Conservation (phyloP, 2,113 vertebrate species). For the Burhinus bistriatus region DNA sequence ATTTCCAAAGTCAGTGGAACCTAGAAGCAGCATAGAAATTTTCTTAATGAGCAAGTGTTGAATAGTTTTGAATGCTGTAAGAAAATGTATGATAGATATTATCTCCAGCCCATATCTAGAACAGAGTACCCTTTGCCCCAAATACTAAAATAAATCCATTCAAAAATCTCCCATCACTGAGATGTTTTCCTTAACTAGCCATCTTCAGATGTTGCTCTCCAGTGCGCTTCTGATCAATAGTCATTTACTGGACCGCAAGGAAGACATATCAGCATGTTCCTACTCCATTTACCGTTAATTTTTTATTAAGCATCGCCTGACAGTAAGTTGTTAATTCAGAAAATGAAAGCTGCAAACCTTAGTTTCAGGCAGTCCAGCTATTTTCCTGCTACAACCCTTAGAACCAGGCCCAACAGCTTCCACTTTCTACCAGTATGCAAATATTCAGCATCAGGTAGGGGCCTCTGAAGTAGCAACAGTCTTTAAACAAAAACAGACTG, state of each 20-base stretch:
- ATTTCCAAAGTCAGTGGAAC: constrained; percentile 90
- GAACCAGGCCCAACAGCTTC: not conserved
- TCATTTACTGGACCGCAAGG: not conserved
- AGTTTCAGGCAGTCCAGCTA: not conserved
- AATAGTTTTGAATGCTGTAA: not conserved
- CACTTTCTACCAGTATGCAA: not conserved
- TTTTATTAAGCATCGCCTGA: not conserved
- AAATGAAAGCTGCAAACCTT: not conserved
- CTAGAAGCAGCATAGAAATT: constrained; percentile 61
- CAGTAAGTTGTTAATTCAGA: not conserved
- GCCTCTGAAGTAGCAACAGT: not conserved
- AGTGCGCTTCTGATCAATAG: not conserved
- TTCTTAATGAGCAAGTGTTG: not conserved
- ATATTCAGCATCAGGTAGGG: not conserved
- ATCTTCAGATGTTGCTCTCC: not conserved
- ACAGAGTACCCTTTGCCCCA: not conserved
- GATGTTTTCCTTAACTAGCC: not conserved
- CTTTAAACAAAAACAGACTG: not conserved
- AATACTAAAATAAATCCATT: not conserved
- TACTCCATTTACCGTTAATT: not conserved
- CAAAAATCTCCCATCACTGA: not conserved
- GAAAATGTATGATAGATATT: not conserved
- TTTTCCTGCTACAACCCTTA: not conserved
- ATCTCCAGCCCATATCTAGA: not conserved
- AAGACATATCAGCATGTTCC: not conserved